Evolutionary conservation across 2,113 vertebrate species (phyloP).

Genomic region (Anthoscopus minutus): DNA sequence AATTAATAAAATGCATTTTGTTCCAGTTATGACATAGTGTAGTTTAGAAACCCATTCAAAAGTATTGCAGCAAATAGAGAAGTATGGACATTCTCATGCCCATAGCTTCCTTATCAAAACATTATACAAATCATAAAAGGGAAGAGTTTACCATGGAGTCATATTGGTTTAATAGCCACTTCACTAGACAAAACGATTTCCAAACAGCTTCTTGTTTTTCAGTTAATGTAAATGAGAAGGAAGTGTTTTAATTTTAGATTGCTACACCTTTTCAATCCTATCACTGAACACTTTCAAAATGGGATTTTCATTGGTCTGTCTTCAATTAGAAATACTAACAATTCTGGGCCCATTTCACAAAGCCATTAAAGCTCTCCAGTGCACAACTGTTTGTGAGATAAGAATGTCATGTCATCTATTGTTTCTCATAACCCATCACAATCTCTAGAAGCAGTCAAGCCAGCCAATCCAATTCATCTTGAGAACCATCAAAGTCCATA

Average conservation of each 20-base stretch:
- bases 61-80: not conserved
- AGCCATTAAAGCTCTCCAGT: conserved; percentile 22
- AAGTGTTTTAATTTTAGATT: not conserved
- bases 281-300: not conserved
- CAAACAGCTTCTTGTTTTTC: not conserved
- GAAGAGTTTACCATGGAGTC: not conserved
- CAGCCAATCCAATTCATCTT: conserved; percentile 11
- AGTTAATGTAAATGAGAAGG: not conserved
- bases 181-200: not conserved
- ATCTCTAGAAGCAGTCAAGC: not conserved
- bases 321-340: conserved; percentile 6
- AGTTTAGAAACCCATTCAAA: conserved; percentile 4
- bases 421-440: conserved; percentile 14
- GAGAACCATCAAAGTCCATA: not conserved
- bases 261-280: not conserved
- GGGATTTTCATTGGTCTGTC: not conserved
- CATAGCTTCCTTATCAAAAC: not conserved
- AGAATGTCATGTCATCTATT: not conserved
- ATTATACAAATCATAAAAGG: not conserved
- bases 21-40: not conserved
- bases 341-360: not conserved
- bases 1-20: not conserved
- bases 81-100: not conserved
- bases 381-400: not conserved
- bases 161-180: not conserved